These are phyloP conservation scores for Orbicella faveolata DNA, from an alignment of 64 coral and sea anemone species.

Conservation along the genomic window DNA sequence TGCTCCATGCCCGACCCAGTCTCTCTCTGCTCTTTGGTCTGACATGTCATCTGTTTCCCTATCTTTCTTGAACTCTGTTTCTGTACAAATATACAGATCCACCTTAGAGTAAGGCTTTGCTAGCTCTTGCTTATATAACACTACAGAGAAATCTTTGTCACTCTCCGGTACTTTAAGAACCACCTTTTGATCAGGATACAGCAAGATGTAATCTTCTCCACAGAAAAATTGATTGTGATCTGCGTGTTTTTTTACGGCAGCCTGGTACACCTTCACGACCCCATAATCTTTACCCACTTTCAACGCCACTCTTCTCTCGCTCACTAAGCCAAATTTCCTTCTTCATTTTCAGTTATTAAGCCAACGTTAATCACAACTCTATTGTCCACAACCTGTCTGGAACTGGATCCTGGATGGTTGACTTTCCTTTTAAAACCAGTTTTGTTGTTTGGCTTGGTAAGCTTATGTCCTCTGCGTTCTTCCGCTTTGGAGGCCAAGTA, in stretches of 20 bases:
- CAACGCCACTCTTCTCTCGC: conserved; percentile 14
- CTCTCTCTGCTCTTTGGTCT: no score
- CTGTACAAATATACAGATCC: conserved; percentile 2
- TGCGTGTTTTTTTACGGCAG: conserved; percentile 11
- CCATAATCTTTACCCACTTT: conserved; percentile 33
- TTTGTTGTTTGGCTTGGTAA: not conserved
- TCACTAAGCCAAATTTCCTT: conserved; percentile 13
- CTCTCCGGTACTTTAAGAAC: conserved; percentile 27
- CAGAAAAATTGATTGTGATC: conserved; percentile 32
- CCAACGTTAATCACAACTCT: conserved; percentile 14
- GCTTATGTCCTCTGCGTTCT: not conserved
- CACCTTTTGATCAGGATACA: conserved; percentile 14
- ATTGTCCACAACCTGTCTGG: not conserved
- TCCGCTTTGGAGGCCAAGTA: not conserved
- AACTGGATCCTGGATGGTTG: not conserved
- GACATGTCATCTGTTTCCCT: not conserved
- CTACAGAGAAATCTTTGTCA: conserved; percentile 7
- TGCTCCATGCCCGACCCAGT: no score
- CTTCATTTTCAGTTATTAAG: conserved; percentile 18
- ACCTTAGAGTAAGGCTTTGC: conserved; percentile 10
- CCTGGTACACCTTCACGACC: not conserved
- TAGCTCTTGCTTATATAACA: conserved; percentile 6
- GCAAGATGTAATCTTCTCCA: conserved; percentile 7
- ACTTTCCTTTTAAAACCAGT: not conserved
- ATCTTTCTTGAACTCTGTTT: not conserved